phyloP scores from a whole-genome alignment of 2,113 vertebrate species.

The Harpagus bidentatus region DNA sequence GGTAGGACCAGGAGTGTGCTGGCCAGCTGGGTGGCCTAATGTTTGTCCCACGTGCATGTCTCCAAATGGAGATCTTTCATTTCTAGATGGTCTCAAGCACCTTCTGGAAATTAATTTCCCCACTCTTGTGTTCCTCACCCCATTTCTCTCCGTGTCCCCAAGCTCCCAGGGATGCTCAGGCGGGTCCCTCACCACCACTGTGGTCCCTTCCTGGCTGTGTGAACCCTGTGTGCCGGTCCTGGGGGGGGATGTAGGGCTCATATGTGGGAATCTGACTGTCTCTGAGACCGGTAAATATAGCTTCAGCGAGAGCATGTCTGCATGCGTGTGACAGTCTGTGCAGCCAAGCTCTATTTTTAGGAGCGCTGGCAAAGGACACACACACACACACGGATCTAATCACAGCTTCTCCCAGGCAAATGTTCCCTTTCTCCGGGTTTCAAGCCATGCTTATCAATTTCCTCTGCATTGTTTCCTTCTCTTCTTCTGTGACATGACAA shows the following conservation, averaged over 20 bases:
- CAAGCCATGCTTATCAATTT: constrained; percentile 35
- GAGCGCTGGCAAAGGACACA: neutral
- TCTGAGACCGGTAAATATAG: constrained; percentile 13
- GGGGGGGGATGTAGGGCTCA: neutral
- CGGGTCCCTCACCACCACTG: neutral
- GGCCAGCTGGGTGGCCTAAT: neutral
- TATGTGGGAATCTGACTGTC: neutral
- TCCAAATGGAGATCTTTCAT: neutral
- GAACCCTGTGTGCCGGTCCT: neutral
- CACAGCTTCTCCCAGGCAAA: constrained; percentile 19
- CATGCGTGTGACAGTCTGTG: constrained; percentile 38
- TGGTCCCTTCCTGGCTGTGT: accelerated
- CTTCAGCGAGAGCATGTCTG: constrained; percentile 6
- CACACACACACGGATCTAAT: neutral
- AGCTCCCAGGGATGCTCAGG: neutral
- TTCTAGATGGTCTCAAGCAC: neutral
- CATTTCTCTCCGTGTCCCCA: accelerated
- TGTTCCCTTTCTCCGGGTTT: neutral
- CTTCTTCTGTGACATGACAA: neutral
- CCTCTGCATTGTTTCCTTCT: constrained; percentile 5
- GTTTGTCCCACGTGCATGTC: accelerated
- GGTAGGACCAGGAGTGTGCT: neutral
- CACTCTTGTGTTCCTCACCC: neutral
- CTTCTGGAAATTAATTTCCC: neutral
- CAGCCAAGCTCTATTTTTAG: constrained; percentile 60